phyloP scores from a whole-genome alignment of 2,113 vertebrate species.

The Seriola dumerili region DNA sequence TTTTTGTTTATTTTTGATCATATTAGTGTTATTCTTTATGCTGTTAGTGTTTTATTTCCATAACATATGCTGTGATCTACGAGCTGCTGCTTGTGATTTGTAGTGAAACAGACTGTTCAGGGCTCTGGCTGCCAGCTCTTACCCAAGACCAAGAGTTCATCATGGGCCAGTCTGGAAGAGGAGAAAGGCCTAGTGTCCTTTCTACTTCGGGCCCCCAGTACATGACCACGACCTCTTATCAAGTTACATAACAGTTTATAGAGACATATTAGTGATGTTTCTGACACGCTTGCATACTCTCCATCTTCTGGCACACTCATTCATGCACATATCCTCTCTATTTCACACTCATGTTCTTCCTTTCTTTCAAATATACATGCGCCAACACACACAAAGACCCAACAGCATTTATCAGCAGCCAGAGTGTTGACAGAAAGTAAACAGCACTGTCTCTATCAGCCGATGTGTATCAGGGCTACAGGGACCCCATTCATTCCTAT shows the following conservation, averaged over 20 bases:
- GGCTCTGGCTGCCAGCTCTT: neutral
- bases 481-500: slow-evolving; percentile 51
- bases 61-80: slow-evolving; percentile 8
- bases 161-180: slow-evolving; percentile 12
- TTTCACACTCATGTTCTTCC: neutral
- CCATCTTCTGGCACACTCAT: neutral
- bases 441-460: slow-evolving; percentile 51
- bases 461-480: slow-evolving; percentile 53
- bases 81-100: slow-evolving; percentile 5
- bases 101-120: slow-evolving; percentile 1
- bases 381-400: slow-evolving; percentile 22
- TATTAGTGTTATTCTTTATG: neutral
- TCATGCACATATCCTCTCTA: neutral
- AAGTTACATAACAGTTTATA: neutral
- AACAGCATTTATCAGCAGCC: slow-evolving; percentile 49
- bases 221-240: neutral
- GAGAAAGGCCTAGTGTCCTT: slow-evolving; percentile 1
- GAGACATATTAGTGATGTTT: neutral
- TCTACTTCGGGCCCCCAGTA: slow-evolving; percentile 5
- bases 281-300: neutral
- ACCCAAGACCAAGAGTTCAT: slow-evolving; percentile 15
- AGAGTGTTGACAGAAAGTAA: slow-evolving; percentile 52
- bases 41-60: slow-evolving; percentile 20
- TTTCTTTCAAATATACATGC: neutral
- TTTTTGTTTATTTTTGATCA: slow-evolving; percentile 7